Base-by-base conservation (phyloP, 2,888 invertebrate genomes). In the Chaitophorus viminalis region DNA sequence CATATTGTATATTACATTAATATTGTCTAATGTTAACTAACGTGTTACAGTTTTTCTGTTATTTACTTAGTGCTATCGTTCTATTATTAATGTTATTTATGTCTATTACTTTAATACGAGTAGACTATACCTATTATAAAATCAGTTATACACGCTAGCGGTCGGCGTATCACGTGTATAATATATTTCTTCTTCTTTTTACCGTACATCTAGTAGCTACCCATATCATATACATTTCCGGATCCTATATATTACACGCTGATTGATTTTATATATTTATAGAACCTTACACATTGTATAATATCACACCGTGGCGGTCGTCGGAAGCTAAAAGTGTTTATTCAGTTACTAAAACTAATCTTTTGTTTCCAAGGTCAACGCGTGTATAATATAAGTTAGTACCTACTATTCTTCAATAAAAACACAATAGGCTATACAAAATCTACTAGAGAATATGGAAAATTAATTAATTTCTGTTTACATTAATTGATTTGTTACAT, bases 381-480 rank as follows among this genome's bases (percentile, higher is more conserved):
- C 33, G 21, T n/a, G n/a, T 54, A 29, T 46, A 39, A 6, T 39
- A 39, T 8, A 39, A 14, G 46, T 11, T 76, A 46, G n/a, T n/a
- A n/a, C n/a, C n/a, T n/a, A n/a, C 29, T 54, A 33, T 78, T 78
- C 54, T 78, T 54, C 33, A 78, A 25, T 52, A 54, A 77, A 78
- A 79, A 79, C 60, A 79, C 79, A 79, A 79, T 65, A 65, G 60
- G 33, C n/a, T 54, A 60, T 60, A 60, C 76, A 79, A 36, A 36
- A 60, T 65, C 25, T 6, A 79, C 14, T 60, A 65, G 60, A 36
- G 60, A 65, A 65, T 79, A 60, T 60, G 60, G 60, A 36, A 60
- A 65, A 79, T 65, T 79, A 79, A 79, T 79, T 79, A 79, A 60
- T 79, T 79, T 79, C 54, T 60, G n/a, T 79, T 60, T 79, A 65